Evolutionary conservation across 2,113 vertebrate species (phyloP), one percentile per base, ranked within the genome.

Genomic region (Apodemus speciosus): DNA sequence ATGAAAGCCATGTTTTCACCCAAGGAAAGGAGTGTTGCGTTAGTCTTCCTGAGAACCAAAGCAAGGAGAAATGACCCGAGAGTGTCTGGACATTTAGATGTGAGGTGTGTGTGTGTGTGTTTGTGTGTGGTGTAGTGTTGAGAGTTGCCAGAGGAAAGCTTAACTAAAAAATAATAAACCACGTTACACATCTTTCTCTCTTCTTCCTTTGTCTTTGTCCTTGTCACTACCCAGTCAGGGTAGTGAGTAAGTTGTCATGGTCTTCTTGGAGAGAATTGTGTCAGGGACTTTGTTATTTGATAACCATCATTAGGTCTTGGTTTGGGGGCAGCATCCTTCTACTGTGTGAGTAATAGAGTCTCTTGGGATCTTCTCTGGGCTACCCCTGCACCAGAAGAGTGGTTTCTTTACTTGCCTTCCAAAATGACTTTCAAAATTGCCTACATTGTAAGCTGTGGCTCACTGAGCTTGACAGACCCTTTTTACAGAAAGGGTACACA

Each of bases 81-180:
- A 43, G 27, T 84, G 86, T 91, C 79, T 96, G 72, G 15, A 69
- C 49, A 80, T 81, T 80, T 1, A 2, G 23, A 25, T 15, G 62
- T 20, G 30, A 11, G 51, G 25, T 32, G 43, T 10, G n/a, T 35
- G 46, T 77, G 49, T 51, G 16, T 75, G 73, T 32, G 84, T 25
- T 53, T 66, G 32, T 35, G 56, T 85, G 43, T 10, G 60, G 53
- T 71, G 58, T 53, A 56, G 23, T 89, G 73, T 38, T 96, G 79
- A 94, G 46, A 90, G 77, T 66, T 25, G 18, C 68, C 27, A 46
- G 38, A 62, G 92, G 18, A 51, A 69, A 86, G 79, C 56, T 86
- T 96, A 95, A 96, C 68, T 95, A 85, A 87, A 97, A 80, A 91
- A 69, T 83, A 94, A 91, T 85, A 92, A 91, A 91, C 92, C 64